phyloP scores from a whole-genome alignment of 2,113 vertebrate species.

The Meleagris gallopavo region DNA sequence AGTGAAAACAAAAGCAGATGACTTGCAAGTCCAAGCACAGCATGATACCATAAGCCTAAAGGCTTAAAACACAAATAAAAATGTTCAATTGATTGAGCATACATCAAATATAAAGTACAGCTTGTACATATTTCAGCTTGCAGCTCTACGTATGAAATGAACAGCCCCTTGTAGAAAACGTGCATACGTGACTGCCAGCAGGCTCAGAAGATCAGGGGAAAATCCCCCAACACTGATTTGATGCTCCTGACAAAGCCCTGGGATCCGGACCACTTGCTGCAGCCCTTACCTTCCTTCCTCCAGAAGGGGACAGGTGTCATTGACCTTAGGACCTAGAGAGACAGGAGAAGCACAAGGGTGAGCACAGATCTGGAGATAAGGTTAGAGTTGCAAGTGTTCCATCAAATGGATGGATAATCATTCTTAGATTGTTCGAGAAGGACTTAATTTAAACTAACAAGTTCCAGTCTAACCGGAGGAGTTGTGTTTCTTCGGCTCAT shows the following conservation, averaged over 20 bases:
- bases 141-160: background rate
- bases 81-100: background rate
- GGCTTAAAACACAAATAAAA: background rate
- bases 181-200: background rate
- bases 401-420: background rate
- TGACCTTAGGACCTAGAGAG: background rate
- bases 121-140: background rate
- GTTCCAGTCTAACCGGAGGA: background rate
- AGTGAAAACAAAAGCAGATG: background rate
- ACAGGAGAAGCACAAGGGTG: background rate
- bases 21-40: background rate
- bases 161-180: fast-evolving
- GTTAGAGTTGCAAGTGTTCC: background rate
- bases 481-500: background rate
- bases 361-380: background rate
- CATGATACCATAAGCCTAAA: background rate
- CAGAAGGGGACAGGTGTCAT: background rate
- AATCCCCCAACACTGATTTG: fast-evolving
- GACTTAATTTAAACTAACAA: background rate
- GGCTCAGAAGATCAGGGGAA: background rate
- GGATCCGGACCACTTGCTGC: background rate
- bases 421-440: background rate
- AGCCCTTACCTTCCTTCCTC: background rate
- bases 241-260: background rate
- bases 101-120: background rate